Conservation (phyloP, 2,113 vertebrate genomes). For the Ictalurus punctatus region DNA sequence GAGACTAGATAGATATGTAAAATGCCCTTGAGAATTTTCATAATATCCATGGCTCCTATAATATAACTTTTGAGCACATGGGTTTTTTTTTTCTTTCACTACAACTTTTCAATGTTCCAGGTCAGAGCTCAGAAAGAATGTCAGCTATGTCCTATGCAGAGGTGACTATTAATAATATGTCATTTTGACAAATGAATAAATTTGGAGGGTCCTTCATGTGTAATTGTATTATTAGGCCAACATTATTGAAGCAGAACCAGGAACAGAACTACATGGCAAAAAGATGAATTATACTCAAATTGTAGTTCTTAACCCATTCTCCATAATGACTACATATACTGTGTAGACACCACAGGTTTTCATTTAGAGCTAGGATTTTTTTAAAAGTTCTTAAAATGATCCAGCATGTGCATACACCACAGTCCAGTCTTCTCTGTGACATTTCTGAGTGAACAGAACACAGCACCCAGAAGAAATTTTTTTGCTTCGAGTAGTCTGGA, state of each 20-base stretch:
- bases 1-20: constrained; percentile 9
- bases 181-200: constrained; percentile 59
- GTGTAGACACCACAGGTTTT: neutral
- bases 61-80: neutral
- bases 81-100: constrained; percentile 12
- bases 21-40: constrained; percentile 16
- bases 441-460: constrained; percentile 12
- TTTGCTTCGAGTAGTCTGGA: neutral
- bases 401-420: neutral
- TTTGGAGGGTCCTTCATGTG: constrained; percentile 48
- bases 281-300: constrained; percentile 34
- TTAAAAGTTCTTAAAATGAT: neutral
- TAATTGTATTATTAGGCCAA: constrained; percentile 45
- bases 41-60: neutral
- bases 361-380: neutral
- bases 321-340: neutral
- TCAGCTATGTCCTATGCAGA: constrained; percentile 49
- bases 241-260: constrained; percentile 28
- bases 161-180: constrained; percentile 60
- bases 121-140: constrained; percentile 25
- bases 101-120: constrained; percentile 28
- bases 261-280: constrained; percentile 28
- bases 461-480: neutral
- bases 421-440: neutral
- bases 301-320: neutral